These are phyloP conservation scores for Psittacula echo DNA, from an alignment of 2,797 vertebrate genomes.

Conservation along the genomic window DNA sequence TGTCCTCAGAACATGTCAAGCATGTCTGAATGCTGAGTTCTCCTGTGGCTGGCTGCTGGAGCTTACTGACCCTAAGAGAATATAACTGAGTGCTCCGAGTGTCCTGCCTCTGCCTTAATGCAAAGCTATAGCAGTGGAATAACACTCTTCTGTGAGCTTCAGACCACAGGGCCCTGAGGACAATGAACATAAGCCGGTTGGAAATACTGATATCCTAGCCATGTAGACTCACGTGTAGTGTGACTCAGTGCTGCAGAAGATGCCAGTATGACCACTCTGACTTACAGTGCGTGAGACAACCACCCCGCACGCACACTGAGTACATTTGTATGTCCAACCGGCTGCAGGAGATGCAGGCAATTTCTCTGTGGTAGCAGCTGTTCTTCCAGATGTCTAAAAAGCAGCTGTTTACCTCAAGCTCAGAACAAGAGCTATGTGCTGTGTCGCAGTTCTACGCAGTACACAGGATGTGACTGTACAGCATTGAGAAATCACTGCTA, in stretches of 20 bases:
- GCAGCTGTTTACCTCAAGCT: slow-evolving; percentile 1
- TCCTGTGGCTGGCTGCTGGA: not conserved
- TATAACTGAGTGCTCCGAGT: accelerated
- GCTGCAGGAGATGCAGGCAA: accelerated
- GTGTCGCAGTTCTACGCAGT: not conserved
- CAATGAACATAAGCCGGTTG: not conserved
- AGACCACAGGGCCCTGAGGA: not conserved
- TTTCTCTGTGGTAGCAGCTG: not conserved
- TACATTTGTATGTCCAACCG: not conserved
- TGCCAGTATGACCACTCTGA: not conserved
- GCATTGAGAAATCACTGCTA: not conserved
- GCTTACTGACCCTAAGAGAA: not conserved
- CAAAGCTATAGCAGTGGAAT: not conserved
- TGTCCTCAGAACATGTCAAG: not conserved
- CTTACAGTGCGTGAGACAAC: no score
- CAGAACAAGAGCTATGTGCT: not conserved
- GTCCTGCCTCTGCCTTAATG: not conserved
- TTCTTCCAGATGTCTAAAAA: slow-evolving; percentile 23
- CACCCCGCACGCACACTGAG: accelerated
- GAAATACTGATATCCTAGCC: not conserved
- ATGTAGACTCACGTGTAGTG: accelerated
- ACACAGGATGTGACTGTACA: not conserved
- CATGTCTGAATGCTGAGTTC: not conserved
- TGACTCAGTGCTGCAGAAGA: not conserved
- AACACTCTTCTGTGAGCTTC: accelerated